Evolutionary conservation across 2,888 invertebrate species (phyloP).

Genomic region (Gastracanthus pulcherrimus): DNA sequence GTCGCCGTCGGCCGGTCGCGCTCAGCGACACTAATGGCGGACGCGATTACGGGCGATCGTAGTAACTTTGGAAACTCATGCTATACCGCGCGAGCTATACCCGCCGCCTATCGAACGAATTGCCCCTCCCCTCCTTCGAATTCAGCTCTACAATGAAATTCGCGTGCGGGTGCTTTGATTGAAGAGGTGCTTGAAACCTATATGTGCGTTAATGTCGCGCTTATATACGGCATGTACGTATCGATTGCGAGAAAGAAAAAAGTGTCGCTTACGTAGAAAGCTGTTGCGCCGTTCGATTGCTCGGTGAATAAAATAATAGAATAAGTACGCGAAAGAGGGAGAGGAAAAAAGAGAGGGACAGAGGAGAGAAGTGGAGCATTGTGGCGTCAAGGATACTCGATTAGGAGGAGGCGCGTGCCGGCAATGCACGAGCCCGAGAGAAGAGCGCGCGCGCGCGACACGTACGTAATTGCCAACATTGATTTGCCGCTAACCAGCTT

Average conservation of each 20-base stretch:
- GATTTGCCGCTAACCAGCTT: constrained; percentile 26
- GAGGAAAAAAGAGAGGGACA: constrained; percentile 7
- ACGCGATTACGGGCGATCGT: constrained; percentile 69
- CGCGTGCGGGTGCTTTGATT: constrained; percentile 12
- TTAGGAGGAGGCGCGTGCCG: constrained; percentile 33
- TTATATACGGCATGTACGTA: neutral
- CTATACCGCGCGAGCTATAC: neutral
- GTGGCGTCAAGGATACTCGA: constrained; percentile 21
- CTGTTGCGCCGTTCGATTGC: constrained; percentile 25
- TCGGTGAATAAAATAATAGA: constrained; percentile 46
- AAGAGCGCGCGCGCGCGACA: neutral
- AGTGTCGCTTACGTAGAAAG: neutral
- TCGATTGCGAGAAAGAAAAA: constrained; percentile 14
- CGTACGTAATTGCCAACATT: constrained; percentile 34
- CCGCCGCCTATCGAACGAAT: constrained; percentile 2
- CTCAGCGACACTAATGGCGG: constrained; percentile 69
- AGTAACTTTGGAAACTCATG: constrained; percentile 68
- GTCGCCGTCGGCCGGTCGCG: constrained; percentile 41
- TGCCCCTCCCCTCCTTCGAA: neutral
- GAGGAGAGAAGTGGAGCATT: neutral
- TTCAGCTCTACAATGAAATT: neutral
- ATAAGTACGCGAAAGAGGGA: neutral
- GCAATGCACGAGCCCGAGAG: too few species aligned
- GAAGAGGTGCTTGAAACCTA: neutral
- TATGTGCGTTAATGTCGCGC: too few species aligned